Evolutionary conservation across 2,888 invertebrate species (phyloP), one percentile per base, ranked within the genome.

Genomic region (Drosophila atripex): DNA sequence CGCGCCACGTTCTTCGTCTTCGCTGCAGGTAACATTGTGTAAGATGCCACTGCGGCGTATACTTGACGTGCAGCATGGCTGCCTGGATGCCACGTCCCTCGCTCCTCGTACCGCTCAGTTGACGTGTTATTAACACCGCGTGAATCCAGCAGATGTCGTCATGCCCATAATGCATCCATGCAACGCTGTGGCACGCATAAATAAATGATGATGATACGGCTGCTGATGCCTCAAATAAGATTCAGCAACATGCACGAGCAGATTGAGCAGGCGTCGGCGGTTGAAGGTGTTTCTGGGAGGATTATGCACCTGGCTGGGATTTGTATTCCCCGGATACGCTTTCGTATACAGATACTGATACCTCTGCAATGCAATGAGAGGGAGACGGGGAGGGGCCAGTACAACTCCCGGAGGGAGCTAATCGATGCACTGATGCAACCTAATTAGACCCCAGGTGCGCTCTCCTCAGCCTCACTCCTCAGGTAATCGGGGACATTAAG

Each of bases 41-140:
- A 84, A 54, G 72, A 61, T 49, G 66, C 52, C 73, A 78, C 63
- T 76, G 66, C 46, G 79, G 71, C 72, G 77, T 78, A 80, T 78
- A 60, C 85, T 76, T 80, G 74, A 80, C 85, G 66, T 16, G 9
- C 14, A 35, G 35, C 49, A 28, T 11, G 66, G 28, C 64, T 58
- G 16, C 25, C 32, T 30, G 16, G 16, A n/a, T 60, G 39, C 60
- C 60, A 30, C 60, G 23, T 32, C 46, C 39, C 14, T 38, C 43
- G 16, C 16, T 1, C 16, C 16, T 41, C 23, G 6, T 6, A 6
- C 28, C 4, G 11, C 28, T n/a, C 46, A 18, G 86, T 61, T 78
- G 86, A 73, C 83, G 88, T 75, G 86, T 86, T 83, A 83, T 83
- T 83, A 83, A 87, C 83, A 85, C 78, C 72, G 76, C 70, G 73